Base-by-base conservation (phyloP, 1,140 invertebrate species). In the Leptinotarsa lineolata region DNA sequence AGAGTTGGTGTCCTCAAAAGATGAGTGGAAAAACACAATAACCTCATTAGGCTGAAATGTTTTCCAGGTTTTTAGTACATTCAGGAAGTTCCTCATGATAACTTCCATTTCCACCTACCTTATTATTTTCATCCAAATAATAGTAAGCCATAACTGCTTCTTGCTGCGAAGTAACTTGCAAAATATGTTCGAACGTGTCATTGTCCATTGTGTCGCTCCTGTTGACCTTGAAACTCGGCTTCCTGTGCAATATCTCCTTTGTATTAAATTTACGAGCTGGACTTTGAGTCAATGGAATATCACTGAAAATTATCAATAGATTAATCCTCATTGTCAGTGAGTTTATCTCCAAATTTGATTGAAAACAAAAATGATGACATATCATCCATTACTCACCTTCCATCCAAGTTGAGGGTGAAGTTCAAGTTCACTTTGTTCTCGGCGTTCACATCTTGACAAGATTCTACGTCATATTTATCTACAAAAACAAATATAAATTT, bases 61-160 rank as follows among this genome's bases (percentile, higher is more conserved):
- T 39, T 39, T 39, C 8, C 8, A 39, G 30, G 30, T 39, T 11
- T 39, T 2, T 2, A 39, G 30, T 3, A 8, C 11, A 39, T 39
- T 11, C 11, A 39, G 5, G 8, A 39, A 39, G 30, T 8, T 11
- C 30, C 30, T 39, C 8, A 0, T 11, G 30, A 39, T 39, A 39
- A 39, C 8, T 39, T 39, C 8, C 8, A 11, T 39, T 39, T 54
- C 3, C 16, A 54, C 48, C 16, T 5, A 76, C 91, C 86, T 93
- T 92, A 83, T 95, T 94, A 81, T 94, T 90, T 80, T 94, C 92
- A 81, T 95, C 92, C 81, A 94, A 91, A 81, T 96, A 97, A 85
- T 97, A 95, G 85, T 94, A 97, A 0, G 95, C 92, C 88, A 96
- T 93, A 2, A 96, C 85, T 6, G 94, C 91, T 77, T 97, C 95